Evolutionary conservation across 2,113 vertebrate genomes (phyloP), one percentile per base, ranked within the genome.

Genomic region (Salvelinus namaycush): DNA sequence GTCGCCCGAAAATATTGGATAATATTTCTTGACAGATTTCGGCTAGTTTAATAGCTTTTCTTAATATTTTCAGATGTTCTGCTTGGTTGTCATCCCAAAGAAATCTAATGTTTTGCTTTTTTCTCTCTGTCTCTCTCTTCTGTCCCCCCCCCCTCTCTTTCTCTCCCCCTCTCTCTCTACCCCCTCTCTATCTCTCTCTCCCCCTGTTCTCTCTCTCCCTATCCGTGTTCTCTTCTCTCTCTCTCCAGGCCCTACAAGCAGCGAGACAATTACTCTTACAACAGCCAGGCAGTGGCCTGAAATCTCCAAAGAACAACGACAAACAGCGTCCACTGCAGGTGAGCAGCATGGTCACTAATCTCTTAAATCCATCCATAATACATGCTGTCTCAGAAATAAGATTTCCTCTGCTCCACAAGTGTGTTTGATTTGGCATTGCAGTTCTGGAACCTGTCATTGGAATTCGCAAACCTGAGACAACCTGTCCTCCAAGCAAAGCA

Each of bases 271-370:
- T 99, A 95, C 96, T 99, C 89, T 94, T 99, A 93, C 97, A 99
- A 89, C 98, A 99, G 93, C 97, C 98, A 94, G 96, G 96, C 93
- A 96, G 96, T 95, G 96, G 97, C 93, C 89, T 99, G 93, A 99
- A 99, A 91, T 98, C 97, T 96, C 97, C 97, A 93, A 99, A 99
- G 94, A 96, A 92, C 93, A 96, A 95, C 91, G 98, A 99, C 90
- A 99, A 99, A 93, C 97, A 99, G 93, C 97, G 97, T 95, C 96
- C 96, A 87, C 94, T 99, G 91, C 98, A 99, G 97, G 98, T 99
- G 95, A 94, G 96, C 93, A 86, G 89, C 83, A 84, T 83, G 75
- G 81, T 49, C 48, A 88, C 90, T 93, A 92, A 92, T 94, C 90
- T 92, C 89, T 88, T 90, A 90, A 91, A 82, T 91, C 89, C 88